Conservation (phyloP, 2,113 vertebrate species). For the Numenius arquata region DNA sequence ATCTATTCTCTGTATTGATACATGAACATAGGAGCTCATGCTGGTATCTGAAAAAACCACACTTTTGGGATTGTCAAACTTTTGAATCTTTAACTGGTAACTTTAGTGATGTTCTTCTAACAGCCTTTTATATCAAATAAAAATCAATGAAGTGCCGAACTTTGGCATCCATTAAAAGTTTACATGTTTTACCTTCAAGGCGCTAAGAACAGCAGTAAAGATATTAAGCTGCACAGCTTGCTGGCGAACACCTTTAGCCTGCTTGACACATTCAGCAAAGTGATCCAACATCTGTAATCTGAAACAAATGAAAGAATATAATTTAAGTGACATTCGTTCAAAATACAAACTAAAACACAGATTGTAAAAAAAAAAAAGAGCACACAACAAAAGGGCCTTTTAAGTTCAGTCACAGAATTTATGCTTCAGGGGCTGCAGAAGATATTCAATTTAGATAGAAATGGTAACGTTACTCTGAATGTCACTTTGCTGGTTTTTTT, state of each 20-base stretch:
- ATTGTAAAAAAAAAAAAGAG: neutral
- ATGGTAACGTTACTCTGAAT: neutral
- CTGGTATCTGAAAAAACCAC: neutral
- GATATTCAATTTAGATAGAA: neutral
- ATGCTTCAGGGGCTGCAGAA: neutral
- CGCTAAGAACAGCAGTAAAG: slow-evolving; percentile 97
- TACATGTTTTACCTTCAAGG: slow-evolving; percentile 86
- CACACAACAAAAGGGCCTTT: neutral
- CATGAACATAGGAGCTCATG: neutral
- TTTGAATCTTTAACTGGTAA: neutral
- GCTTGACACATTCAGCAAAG: slow-evolving; percentile 98
- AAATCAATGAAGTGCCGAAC: neutral
- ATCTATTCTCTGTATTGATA: neutral
- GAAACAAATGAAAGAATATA: neutral
- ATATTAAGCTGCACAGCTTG: slow-evolving; percentile 98
- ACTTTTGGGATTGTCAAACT: neutral
- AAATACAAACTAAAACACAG: neutral
- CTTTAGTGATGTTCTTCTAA: neutral
- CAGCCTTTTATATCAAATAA: neutral
- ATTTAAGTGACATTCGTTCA: neutral
- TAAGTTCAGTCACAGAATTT: neutral
- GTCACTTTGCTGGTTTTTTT: neutral
- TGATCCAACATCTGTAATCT: slow-evolving; percentile 99
- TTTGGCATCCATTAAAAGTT: neutral
- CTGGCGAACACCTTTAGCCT: slow-evolving; percentile 97